Evolutionary conservation across 2,888 invertebrate genomes (phyloP).

Genomic region (Microctonus hyperodae): DNA sequence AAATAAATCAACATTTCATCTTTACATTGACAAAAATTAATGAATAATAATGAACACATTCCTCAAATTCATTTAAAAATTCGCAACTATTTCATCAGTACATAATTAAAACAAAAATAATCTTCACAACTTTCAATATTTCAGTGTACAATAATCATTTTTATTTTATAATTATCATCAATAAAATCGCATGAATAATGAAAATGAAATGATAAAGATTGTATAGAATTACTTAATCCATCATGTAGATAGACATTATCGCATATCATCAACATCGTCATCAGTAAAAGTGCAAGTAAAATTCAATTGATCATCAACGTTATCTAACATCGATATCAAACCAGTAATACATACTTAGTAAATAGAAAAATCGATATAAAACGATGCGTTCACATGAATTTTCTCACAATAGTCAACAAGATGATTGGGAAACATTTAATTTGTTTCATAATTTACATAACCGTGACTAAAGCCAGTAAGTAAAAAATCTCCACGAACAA

Average conservation of each 20-base stretch:
- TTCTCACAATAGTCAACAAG: neutral
- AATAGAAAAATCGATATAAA: slow-evolving; percentile 19
- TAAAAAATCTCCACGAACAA: neutral
- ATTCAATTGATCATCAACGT: neutral
- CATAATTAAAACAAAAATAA: too few species aligned
- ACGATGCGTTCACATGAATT: neutral
- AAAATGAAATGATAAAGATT: neutral
- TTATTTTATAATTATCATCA: neutral
- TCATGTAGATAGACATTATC: neutral
- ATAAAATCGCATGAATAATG: neutral
- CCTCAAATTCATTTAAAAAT: too few species aligned
- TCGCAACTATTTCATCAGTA: too few species aligned
- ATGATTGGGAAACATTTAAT: slow-evolving; percentile 42
- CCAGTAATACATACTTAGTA: neutral
- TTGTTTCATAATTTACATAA: slow-evolving; percentile 37
- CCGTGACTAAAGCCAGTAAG: slow-evolving; percentile 42
- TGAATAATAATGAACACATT: too few species aligned
- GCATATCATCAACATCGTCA: neutral
- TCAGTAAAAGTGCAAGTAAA: neutral
- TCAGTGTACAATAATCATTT: too few species aligned
- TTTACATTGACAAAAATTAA: too few species aligned
- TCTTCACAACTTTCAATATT: too few species aligned
- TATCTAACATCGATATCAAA: neutral
- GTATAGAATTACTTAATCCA: neutral
- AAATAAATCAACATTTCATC: too few species aligned